Evolutionary conservation across 2,888 invertebrate genomes (phyloP), one percentile per base, ranked within the genome.

Genomic region (Plusia festucae): DNA sequence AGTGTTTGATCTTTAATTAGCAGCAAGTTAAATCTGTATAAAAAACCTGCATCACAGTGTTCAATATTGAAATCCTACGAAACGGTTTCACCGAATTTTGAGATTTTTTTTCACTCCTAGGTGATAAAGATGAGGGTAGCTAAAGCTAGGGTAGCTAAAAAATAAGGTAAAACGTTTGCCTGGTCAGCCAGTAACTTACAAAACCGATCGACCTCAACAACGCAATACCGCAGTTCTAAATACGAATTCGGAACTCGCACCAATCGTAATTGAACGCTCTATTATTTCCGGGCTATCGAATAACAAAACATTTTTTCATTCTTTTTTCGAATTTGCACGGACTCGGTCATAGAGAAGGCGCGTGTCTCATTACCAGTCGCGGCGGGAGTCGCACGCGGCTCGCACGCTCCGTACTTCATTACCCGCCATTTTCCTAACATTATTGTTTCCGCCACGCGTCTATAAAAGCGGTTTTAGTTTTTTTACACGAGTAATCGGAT

Each of bases 371-470:
- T 82, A 83, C 84, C 87, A 82, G 79, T 83, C 86, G 81, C 73
- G 80, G 75, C 82, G 81, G 63, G 63, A 68, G 76, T 66, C 77
- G 70, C 82, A 82, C 84, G 81, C 84, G 83, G 81, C 65, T 80
- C 89, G 65, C 93, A 92, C 93, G 90, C 88, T 92, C 70, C 88
- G 59, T 73, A 82, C 88, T 90, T 93, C 93, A 93, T 93, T 93
- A 92, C 88, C 86, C 83, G 85, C 85, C 87, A 88, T 89, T 90
- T 87, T 83, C 62, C 88, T 82, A 86, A 88, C 91, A 90, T 92
- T 93, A 93, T 93, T 93, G 93, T 93, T 92, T 90, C 87, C 86
- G 92, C 86, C 94, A 93, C 93, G 94, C 89, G 93, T 72, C 92
- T 82, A 90, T 92, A 91, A 86, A 87, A 76, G 73, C 65, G 75